Percentiles rank a stretch among this genome's conserved stretches.
Evolutionary conservation across 2,797 vertebrate species (phyloP).

Genomic region (Microchirus variegatus): DNA sequence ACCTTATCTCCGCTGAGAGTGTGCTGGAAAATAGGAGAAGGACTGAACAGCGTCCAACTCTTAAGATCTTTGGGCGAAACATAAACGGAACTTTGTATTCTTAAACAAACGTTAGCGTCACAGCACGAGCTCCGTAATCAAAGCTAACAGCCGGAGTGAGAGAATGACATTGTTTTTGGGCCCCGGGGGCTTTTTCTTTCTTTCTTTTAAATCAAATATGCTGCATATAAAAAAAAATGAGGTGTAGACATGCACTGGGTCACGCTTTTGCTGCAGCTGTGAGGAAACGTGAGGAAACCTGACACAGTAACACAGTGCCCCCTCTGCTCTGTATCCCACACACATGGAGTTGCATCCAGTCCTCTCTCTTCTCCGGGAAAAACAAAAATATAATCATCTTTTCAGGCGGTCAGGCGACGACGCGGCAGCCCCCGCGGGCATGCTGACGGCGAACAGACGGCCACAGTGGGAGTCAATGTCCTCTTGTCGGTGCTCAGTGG

Average conservation of each 20-base stretch:
- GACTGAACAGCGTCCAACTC: no score
- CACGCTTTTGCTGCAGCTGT: neutral
- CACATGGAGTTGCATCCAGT: slow-evolving; percentile 21
- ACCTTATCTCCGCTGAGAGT: no score
- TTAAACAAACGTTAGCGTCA: no score
- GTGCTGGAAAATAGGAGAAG: no score
- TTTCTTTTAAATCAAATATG: no score
- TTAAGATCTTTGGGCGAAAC: no score
- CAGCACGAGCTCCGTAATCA: no score
- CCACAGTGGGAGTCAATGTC: slow-evolving; percentile 9
- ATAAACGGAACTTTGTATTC: no score
- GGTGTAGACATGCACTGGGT: slow-evolving; percentile 14
- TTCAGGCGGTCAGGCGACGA: slow-evolving; percentile 29
- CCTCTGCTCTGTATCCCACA: slow-evolving; percentile 48
- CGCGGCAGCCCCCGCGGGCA: slow-evolving; percentile 29
- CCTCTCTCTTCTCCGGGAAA: slow-evolving; percentile 12
- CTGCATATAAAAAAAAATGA: slow-evolving; percentile 41
- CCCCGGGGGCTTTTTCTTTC: no score
- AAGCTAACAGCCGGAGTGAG: no score
- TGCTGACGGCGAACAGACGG: slow-evolving; percentile 11
- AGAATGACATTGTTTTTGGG: no score
- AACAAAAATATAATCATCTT: slow-evolving; percentile 13
- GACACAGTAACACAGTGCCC: slow-evolving; percentile 48
- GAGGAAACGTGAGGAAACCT: slow-evolving; percentile 20
- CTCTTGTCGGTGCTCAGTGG: slow-evolving; percentile 39